Evolutionary conservation across 2,888 invertebrate species (phyloP), one percentile per base, ranked within the genome.

Genomic region (Lycophotia porphyrea): DNA sequence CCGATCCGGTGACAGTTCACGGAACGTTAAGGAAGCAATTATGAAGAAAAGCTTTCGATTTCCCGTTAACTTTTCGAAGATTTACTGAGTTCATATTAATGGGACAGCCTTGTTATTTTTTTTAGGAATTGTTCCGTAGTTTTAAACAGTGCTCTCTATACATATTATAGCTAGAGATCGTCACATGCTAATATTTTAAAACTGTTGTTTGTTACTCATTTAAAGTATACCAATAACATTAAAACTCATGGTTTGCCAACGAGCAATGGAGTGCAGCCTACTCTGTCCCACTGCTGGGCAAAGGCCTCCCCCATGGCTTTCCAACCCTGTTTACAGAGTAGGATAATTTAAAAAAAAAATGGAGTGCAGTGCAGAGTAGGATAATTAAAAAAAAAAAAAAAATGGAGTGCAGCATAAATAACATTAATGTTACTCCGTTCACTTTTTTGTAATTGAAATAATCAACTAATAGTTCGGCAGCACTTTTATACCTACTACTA

Each of bases 21-120:
- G 47, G 77, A 63, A 67, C 77, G 55, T 61, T 81, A 63, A 24
- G 52, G 55, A 76, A 76, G 61, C 78, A 76, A 78, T 78, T 76
- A 77, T 47, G 24, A 44, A 34, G 8, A 8, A 39, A 63, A 47
- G 24, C 52, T 27, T 78, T 74, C 47, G 66, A 67, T 76, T 55
- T 47, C 21, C 42, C 39, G 36, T 63, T 55, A 63, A 63, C 15
- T 67, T 78, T 82, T 63, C 7, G 24, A 64, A 36, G 80, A 49
- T 72, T 72, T 61, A 36, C 64, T 18, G 27, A 81, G 7, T 74
- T 58, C 55, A 55, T 74, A 49, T 74, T 80, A 64, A 74, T 39
- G 42, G 74, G 42, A 55, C 0, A 74, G 34, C 2, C 8, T 5
- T 36, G 55, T n/a, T 18, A n/a, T 2, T 31, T 55, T 47, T 47